Conservation (phyloP, 2,888 invertebrate species). For the Malthinus flaveolus region DNA sequence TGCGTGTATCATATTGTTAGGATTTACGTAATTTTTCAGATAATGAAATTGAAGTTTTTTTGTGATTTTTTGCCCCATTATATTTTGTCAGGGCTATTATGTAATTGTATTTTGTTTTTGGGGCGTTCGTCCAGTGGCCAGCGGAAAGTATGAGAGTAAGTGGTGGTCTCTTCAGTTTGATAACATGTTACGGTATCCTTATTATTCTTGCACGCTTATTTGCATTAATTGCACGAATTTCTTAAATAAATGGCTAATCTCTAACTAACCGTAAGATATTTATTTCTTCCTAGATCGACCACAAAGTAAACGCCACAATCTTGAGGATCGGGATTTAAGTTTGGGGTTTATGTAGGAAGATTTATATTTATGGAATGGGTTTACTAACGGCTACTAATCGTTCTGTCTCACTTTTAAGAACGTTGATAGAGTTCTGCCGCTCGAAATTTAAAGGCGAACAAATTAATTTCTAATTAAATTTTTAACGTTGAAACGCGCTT, state of each 20-base stretch:
- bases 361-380: too few species aligned
- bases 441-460: too few species aligned
- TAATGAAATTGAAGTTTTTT: constrained; percentile 1
- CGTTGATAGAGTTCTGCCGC: too few species aligned
- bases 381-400: too few species aligned
- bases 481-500: too few species aligned
- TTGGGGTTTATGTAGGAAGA: too few species aligned
- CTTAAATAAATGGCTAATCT: neutral
- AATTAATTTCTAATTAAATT: too few species aligned
- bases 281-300: too few species aligned
- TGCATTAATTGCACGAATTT: constrained; percentile 34
- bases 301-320: too few species aligned
- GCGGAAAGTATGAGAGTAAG: constrained; percentile 56
- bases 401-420: too few species aligned
- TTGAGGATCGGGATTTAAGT: too few species aligned
- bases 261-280: too few species aligned
- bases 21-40: neutral
- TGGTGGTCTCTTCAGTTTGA: constrained; percentile 50
- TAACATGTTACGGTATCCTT: constrained; percentile 35
- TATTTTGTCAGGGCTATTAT: constrained; percentile 30
- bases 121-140: constrained; percentile 52
- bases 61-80: constrained; percentile 28
- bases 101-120: constrained; percentile 43
- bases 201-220: constrained; percentile 45
- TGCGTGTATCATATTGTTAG: neutral